Evolutionary conservation across 1,140 invertebrate genomes (phyloP).

Genomic region (Batillaria attramentaria): DNA sequence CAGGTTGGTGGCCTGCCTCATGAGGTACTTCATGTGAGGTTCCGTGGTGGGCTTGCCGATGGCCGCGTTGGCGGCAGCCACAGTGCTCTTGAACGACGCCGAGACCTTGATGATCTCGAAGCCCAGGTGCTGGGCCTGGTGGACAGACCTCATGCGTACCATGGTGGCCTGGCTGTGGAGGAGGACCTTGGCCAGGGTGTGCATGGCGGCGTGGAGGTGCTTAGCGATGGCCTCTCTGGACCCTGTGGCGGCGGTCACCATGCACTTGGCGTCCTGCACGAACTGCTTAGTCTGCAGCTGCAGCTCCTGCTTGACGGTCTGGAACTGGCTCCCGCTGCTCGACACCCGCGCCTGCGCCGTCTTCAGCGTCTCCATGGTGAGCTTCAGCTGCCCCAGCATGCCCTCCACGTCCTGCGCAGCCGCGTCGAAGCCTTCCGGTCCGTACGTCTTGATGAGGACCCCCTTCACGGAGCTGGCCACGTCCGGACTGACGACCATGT

Average conservation of each 20-base stretch:
- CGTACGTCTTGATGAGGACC: conserved; percentile 57
- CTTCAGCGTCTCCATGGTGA: conserved; percentile 60
- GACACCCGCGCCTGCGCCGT: conserved; percentile 52
- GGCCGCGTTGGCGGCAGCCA: conserved; percentile 71
- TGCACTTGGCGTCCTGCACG: conserved; percentile 85
- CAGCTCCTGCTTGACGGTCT: conserved; percentile 80
- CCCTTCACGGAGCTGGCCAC: conserved; percentile 54
- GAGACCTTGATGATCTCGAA: conserved; percentile 85
- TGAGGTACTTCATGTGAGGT: conserved; percentile 74
- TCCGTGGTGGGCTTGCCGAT: conserved; percentile 69
- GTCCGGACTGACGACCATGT: conserved; percentile 51
- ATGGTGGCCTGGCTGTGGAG: conserved; percentile 72
- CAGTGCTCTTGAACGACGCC: conserved; percentile 79
- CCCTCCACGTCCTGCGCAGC: conserved; percentile 62
- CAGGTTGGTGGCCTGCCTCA: conserved; percentile 83
- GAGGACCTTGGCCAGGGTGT: conserved; percentile 65
- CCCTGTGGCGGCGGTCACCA: conserved; percentile 85
- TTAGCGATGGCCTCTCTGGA: conserved; percentile 75
- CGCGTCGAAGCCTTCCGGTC: conserved; percentile 46
- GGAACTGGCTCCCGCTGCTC: conserved; percentile 55
- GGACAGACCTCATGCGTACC: conserved; percentile 79
- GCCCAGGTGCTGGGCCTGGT: conserved; percentile 85
- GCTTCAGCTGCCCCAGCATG: conserved; percentile 59
- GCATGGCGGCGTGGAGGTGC: conserved; percentile 68
- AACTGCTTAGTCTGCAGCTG: conserved; percentile 84